These are phyloP conservation scores for Gonatopus flavifemur DNA, from an alignment of 1,140 invertebrate genomes.

Conservation along the genomic window DNA sequence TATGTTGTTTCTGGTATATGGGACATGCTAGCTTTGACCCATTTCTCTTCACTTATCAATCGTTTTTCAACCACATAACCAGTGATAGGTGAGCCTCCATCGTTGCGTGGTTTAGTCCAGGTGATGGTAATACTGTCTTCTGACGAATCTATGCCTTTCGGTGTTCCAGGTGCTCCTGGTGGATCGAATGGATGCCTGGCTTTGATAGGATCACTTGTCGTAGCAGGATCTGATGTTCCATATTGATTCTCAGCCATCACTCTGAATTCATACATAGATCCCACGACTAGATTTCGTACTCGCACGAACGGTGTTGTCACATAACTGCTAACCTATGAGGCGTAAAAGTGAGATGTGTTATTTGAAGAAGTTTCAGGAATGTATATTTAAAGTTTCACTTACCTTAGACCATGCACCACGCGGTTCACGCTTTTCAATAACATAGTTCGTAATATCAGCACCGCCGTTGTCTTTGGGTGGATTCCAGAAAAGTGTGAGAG, in stretches of 20 bases:
- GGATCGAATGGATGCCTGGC: conserved; percentile 96
- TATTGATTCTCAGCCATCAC: conserved; percentile 98
- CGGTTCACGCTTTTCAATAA: conserved; percentile 91
- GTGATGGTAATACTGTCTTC: conserved; percentile 92
- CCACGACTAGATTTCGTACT: conserved; percentile 88
- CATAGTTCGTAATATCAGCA: conserved; percentile 93
- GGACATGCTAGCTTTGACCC: conserved; percentile 86
- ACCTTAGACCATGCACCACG: conserved; percentile 83
- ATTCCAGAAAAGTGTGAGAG: conserved; percentile 93
- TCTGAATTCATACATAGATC: conserved; percentile 93
- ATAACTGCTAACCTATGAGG: conserved; percentile 77
- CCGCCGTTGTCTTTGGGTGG: conserved; percentile 96
- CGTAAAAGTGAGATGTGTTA: neutral
- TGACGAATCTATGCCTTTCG: conserved; percentile 81
- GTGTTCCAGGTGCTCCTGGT: conserved; percentile 86
- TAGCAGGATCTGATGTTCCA: conserved; percentile 89
- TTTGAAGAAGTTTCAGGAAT: neutral
- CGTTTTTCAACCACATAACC: conserved; percentile 94
- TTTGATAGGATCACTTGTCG: conserved; percentile 83
- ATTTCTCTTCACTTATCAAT: conserved; percentile 83
- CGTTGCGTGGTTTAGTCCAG: conserved; percentile 91
- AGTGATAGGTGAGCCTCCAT: conserved; percentile 89
- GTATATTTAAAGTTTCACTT: neutral
- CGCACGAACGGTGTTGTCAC: conserved; percentile 84
- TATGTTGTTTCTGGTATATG: conserved; percentile 78